Evolutionary conservation across 1,140 invertebrate species (phyloP).

Genomic region (Melanaphis sacchari): DNA sequence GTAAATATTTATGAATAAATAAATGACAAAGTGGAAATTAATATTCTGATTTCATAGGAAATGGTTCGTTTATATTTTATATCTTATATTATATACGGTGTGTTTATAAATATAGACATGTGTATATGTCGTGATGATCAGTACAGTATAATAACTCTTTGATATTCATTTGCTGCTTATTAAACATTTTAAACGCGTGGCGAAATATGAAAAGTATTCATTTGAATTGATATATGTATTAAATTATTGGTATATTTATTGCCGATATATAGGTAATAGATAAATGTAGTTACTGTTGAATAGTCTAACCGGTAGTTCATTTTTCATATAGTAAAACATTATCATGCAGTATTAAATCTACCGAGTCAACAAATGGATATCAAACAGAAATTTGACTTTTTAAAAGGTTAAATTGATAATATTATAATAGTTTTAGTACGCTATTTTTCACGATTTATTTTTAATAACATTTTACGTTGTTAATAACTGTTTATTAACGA

Average conservation of each 20-base stretch:
- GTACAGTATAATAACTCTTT: too few species aligned
- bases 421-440: neutral
- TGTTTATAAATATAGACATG: too few species aligned
- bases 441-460: neutral
- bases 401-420: neutral
- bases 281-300: neutral
- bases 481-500: neutral
- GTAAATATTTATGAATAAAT: neutral
- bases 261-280: neutral
- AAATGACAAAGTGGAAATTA: neutral
- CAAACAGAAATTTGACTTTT: neutral
- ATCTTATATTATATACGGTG: too few species aligned
- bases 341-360: neutral
- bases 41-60: neutral
- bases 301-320: neutral
- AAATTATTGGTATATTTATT: neutral
- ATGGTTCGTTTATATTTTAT: neutral
- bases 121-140: too few species aligned
- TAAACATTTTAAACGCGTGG: too few species aligned
- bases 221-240: neutral
- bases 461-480: neutral
- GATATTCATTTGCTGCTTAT: too few species aligned
- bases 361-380: neutral
- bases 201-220: neutral
- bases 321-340: neutral